These are phyloP conservation scores for Myiagra hebetior DNA, from an alignment of 2,113 vertebrate species.

Conservation along the genomic window DNA sequence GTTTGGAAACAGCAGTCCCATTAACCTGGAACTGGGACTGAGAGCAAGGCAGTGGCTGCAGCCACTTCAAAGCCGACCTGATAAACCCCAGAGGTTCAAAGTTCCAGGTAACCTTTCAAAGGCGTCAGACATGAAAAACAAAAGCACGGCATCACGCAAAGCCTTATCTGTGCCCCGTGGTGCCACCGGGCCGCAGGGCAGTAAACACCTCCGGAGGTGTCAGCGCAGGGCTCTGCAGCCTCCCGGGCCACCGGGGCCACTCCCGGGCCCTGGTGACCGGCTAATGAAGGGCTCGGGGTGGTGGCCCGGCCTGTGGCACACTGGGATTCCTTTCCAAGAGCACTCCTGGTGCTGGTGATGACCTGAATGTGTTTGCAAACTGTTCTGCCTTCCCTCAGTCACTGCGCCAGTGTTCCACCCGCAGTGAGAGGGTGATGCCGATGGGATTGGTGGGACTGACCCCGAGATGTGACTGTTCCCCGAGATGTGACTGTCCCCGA, in stretches of 20 bases:
- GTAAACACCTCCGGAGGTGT: fast-evolving
- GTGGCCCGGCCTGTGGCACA: fast-evolving
- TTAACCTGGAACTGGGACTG: neutral
- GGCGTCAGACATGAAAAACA: neutral
- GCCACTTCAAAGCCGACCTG: neutral
- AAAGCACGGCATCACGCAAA: neutral
- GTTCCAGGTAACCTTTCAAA: neutral
- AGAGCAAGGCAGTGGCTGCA: neutral
- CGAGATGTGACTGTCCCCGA: neutral
- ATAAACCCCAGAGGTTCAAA: neutral
- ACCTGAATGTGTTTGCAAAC: no score
- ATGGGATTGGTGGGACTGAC: neutral
- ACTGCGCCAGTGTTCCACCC: neutral
- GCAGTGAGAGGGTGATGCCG: neutral
- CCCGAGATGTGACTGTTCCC: neutral
- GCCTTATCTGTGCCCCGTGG: neutral
- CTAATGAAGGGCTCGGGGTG: fast-evolving
- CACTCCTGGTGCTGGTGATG: fast-evolving
- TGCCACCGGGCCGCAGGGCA: neutral
- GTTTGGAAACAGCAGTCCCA: neutral
- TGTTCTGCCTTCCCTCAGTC: neutral
- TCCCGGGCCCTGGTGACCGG: neutral
- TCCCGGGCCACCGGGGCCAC: fast-evolving
- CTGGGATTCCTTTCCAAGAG: neutral
- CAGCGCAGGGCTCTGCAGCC: fast-evolving